Base-by-base conservation (phyloP, 2,888 invertebrate species). In the Agapostemon virescens region DNA sequence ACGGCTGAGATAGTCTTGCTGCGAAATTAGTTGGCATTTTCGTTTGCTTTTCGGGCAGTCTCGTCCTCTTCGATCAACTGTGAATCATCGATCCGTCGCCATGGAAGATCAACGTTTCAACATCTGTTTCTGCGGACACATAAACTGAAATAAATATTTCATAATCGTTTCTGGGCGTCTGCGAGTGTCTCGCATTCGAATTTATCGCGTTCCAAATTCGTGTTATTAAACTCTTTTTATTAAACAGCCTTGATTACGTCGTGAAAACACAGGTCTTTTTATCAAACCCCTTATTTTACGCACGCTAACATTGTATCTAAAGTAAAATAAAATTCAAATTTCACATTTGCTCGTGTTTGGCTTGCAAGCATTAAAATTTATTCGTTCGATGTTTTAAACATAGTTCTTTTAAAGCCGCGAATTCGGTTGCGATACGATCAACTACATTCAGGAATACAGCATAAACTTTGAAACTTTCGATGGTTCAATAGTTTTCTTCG, bases 1-100 rank as follows among this genome's bases (percentile, higher is more conserved):
- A 64, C 66, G 69, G 79, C 72, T 76, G 55, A 2, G 71, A 67
- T 63, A 9, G 52, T 40, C 40, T 67, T 49, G 30, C 73, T 70
- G 70, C 77, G 77, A 61, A 80, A 85, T 83, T 73, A 74, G n/a
- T 36, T n/a, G 58, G 55, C 68, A 61, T 82, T 76, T 63, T 58
- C 45, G 30, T 13, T 49, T 15, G 72, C 38, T 49, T 33, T 69
- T 64, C 33, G n/a, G 36, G 20, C 36, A 61, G 30, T 15, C 17
- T 42, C n/a, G 49, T n/a, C 26, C 15, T 61, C 38, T 61, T 38
- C 64, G 20, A 76, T 58, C 52, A 69, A 82, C 36, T 55, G 23
- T 38, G 45, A 77, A 49, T 69, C 58, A 72, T 23, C 55, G 2
- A 49, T 33, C 36, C 30, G 36, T 52, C 15, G 58, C 38, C 20